These are phyloP conservation scores for Galagoides demidoff DNA, from an alignment of 2,797 vertebrate species.

Conservation along the genomic window DNA sequence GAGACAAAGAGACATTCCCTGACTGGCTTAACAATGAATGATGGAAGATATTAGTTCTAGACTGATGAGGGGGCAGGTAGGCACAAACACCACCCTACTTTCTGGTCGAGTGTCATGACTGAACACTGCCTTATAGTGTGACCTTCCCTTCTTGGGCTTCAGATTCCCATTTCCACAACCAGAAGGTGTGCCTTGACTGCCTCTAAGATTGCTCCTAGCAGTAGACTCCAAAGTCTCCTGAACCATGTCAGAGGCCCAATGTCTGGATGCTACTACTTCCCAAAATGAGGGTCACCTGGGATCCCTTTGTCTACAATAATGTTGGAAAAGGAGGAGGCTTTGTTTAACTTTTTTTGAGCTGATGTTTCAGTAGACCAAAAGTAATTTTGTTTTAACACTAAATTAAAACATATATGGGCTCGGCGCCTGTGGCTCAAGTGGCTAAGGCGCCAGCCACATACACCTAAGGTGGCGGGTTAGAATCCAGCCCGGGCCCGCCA, in stretches of 20 bases:
- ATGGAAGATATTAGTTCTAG: not conserved
- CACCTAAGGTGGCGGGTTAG: too few relatives aligned
- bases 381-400: conserved; percentile 55
- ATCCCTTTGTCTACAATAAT: not conserved
- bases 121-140: not conserved
- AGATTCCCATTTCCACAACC: not conserved
- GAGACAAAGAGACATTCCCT: not conserved
- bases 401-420: conserved; percentile 33
- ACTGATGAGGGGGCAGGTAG: fast-evolving
- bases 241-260: not conserved
- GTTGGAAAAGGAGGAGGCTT: conserved; percentile 3
- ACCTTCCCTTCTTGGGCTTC: not conserved
- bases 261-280: not conserved
- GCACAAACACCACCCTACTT: not conserved
- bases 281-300: not conserved
- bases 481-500: too few relatives aligned
- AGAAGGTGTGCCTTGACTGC: not conserved
- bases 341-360: conserved; percentile 35
- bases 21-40: not conserved
- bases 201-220: not conserved
- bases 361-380: conserved; percentile 36
- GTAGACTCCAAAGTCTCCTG: not conserved
- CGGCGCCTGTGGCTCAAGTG: too few relatives aligned
- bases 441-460: too few relatives aligned
- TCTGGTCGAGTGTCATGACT: not conserved